Evolutionary conservation across 2,888 invertebrate genomes (phyloP), one percentile per base, ranked within the genome.

Genomic region (Lochmaea crataegi): DNA sequence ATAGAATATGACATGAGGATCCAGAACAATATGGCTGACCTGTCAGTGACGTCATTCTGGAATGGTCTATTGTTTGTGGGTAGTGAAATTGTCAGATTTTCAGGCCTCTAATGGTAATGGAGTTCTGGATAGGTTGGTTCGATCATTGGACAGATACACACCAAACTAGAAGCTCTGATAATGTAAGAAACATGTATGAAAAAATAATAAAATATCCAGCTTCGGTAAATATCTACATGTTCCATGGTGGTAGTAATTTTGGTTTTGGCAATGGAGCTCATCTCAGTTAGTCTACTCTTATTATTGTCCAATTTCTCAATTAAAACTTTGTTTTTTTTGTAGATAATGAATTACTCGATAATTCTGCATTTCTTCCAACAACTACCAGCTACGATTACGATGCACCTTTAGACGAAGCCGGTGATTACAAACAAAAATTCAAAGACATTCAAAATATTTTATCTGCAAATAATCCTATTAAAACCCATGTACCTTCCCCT

Each of bases 371-470:
- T 22, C 41, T 58, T 38, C 67, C 88, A n/a, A 85, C 85, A 73
- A 86, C 87, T 14, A 86, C 86, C 0, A 87, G 87, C 71, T 89
- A 88, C 75, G 98, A 98, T 85, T 98, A 97, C 83, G 96, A 97
- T 85, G 94, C 97, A 0, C 97, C 97, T 0, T 87, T 98, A 76
- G 90, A 89, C n/a, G 98, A 98, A 87, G 93, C 95, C 68, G 97
- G 81, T 51, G 96, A 96, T 85, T 97, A 96, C 82, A 95, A 95
- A 0, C 87, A 89, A 0, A 97, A 97, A 87, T 87, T 90, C 74
- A 77, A 81, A 77, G 71, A 80, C 63, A 90, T 96, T 67, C 90
- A 93, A 79, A 87, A 92, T 10, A 87, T 91, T 26, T 63, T 86
- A 9, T 71, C 72, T 0, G 78, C 82, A 63, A 85, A 87, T 72